These are phyloP conservation scores for Prostheceraeus crozeri DNA, from an alignment of 2,888 invertebrate genomes.

Conservation along the genomic window DNA sequence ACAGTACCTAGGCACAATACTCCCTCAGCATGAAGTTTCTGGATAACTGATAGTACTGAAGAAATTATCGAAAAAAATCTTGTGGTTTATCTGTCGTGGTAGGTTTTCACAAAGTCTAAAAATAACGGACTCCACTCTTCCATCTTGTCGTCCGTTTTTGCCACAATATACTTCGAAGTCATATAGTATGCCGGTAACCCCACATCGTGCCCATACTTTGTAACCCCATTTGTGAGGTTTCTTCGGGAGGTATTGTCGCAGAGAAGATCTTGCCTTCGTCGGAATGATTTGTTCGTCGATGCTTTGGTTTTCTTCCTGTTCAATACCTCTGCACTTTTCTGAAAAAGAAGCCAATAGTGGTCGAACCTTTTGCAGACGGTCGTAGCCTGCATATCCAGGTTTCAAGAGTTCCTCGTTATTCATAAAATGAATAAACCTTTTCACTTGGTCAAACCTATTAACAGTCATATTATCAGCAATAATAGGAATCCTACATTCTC, in stretches of 20 bases:
- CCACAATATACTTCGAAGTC: slow-evolving; percentile 40
- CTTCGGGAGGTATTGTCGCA: slow-evolving; percentile 40
- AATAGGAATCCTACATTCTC: too few relatives aligned
- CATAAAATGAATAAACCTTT: slow-evolving; percentile 40
- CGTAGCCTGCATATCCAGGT: slow-evolving; percentile 33
- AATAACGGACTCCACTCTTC: too few relatives aligned
- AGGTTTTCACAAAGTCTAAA: too few relatives aligned
- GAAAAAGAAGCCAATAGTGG: slow-evolving; percentile 38
- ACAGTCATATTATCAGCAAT: too few relatives aligned
- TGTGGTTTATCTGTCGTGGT: too few relatives aligned
- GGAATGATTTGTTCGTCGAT: slow-evolving; percentile 41
- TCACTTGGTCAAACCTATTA: too few relatives aligned
- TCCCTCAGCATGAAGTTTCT: too few relatives aligned
- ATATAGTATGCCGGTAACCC: slow-evolving; percentile 36
- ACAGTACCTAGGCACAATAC: too few relatives aligned
- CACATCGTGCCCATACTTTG: slow-evolving; percentile 36
- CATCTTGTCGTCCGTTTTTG: too few relatives aligned
- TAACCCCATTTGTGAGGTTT: slow-evolving; percentile 41
- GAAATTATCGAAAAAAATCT: too few relatives aligned
- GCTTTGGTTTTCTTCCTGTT: slow-evolving; percentile 31
- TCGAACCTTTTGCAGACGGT: slow-evolving; percentile 40
- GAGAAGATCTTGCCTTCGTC: slow-evolving; percentile 37
- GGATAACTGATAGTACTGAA: too few relatives aligned
- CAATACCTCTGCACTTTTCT: slow-evolving; percentile 32
- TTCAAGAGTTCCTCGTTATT: slow-evolving; percentile 37